Evolutionary conservation across 53 echinoderm and acorn worm genomes (phyloP), one percentile per base, ranked within the genome.

Genomic region (Patiria pectinifera): DNA sequence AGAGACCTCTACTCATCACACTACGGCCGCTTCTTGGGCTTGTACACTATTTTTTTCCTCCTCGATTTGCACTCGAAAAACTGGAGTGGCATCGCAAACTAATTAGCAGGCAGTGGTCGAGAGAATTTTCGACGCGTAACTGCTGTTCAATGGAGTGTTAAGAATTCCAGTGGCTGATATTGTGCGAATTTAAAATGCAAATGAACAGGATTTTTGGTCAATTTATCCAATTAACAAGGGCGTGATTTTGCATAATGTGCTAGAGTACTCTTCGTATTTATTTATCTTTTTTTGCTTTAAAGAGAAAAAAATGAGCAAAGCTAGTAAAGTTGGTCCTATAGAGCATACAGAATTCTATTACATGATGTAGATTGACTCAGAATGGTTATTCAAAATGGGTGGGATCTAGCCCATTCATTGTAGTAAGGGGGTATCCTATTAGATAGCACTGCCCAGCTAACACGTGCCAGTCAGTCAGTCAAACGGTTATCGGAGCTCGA

Each of bases 81-180:
- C 23, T 79, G 80, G 19, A 79, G 47, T 46, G 80, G 45, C 9
- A 18, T 23, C 58, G 82, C 82, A 59, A 82, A 82, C 82, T 82
- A 82, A 82, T 82, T 53, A 82, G n/a, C 44, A 8, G 58, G 82
- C 82, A 24, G 12, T 4, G 80, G 82, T 44, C 46, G 47, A 25
- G 58, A 18, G 24, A n/a, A 82, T 82, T 82, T 82, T 82, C 82
- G 21, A 24, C 82, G 59, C 82, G 24, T 44, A 79, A 46, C 80
- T 79, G 80, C 80, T 79, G 80, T 79, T 79, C 45, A 15, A 18
- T 24, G 80, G 48, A 45, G 48, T 74, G 74, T 74, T 74, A 9
- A 24, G 22, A 74, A 74, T 74, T 74, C 74, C 74, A 21, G 24
- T 74, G 74, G 74, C 74, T 18, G 21, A 74, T 74, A 23, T 23